Percentiles rank a stretch among this genome's conserved stretches.
phyloP scores from a whole-genome alignment of 2,888 invertebrate species.

The Iphiclides podalirius region DNA sequence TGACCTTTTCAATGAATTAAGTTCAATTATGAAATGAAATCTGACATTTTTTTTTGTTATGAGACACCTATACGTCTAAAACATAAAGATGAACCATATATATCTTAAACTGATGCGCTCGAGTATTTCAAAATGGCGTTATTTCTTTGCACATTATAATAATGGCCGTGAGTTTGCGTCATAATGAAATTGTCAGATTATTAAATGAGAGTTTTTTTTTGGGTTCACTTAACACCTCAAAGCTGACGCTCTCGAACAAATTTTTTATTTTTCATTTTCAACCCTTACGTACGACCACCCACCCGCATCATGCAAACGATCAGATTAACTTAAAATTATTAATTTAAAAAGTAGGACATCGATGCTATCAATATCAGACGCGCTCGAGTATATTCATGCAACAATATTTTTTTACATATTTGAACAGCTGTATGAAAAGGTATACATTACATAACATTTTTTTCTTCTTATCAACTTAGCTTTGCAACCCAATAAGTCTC shows the following conservation, averaged over 20 bases:
- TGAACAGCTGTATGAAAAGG: neutral
- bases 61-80: too few relatives aligned
- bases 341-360: neutral
- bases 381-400: neutral
- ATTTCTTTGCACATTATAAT: too few relatives aligned
- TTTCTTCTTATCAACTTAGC: neutral
- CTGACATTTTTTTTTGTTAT: too few relatives aligned
- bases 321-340: neutral
- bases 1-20: too few relatives aligned
- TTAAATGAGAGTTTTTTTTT: neutral
- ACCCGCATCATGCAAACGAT: neutral
- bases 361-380: neutral
- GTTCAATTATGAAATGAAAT: too few relatives aligned
- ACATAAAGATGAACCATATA: too few relatives aligned
- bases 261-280: neutral
- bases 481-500: neutral
- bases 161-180: too few relatives aligned
- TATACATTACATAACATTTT: neutral
- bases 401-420: neutral
- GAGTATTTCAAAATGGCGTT: too few relatives aligned
- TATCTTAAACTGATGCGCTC: too few relatives aligned
- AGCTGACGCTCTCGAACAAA: neutral
- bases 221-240: neutral
- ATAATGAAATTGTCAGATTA: too few relatives aligned
- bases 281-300: neutral